A percentile compares a stretch with the other conserved stretches of the same genome.
phyloP scores from a whole-genome alignment of 2,113 vertebrate genomes.

The Rhynchomys soricoides region DNA sequence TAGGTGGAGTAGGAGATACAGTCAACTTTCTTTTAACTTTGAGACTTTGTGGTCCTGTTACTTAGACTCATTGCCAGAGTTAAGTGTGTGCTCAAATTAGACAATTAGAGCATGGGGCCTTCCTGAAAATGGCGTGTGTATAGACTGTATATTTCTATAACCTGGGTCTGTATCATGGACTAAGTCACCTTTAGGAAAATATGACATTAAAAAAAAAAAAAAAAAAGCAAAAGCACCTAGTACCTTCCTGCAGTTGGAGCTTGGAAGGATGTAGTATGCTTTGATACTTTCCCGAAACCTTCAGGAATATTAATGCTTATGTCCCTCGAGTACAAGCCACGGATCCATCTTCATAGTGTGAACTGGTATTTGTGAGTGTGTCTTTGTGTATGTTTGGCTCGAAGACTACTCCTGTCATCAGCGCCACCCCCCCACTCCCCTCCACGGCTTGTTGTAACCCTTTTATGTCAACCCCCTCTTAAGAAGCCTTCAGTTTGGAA shows the following conservation, averaged over 20 bases:
- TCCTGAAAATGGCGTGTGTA: neutral
- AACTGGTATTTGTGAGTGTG: neutral
- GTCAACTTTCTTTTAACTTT: neutral
- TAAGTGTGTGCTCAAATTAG: neutral
- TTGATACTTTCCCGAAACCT: constrained; percentile 30
- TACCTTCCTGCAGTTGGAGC: neutral
- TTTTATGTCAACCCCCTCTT: constrained; percentile 66
- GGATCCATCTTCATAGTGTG: constrained; percentile 20
- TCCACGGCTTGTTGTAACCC: constrained; percentile 10
- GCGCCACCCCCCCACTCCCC: neutral
- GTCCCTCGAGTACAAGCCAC: neutral
- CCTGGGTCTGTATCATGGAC: neutral
- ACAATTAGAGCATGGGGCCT: neutral
- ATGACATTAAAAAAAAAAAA: neutral
- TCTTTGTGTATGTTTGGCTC: constrained; percentile 6
- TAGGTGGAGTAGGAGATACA: neutral
- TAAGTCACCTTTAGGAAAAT: neutral
- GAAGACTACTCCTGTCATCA: constrained; percentile 7
- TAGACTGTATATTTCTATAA: neutral
- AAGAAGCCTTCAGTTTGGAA: constrained; percentile 56
- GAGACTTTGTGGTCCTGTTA: neutral
- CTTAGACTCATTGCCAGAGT: neutral
- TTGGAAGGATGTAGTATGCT: neutral
- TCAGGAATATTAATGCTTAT: constrained; percentile 24
- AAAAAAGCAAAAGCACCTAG: neutral